Base-by-base conservation (phyloP, 2,113 vertebrate species). In the Carlito syrichta region DNA sequence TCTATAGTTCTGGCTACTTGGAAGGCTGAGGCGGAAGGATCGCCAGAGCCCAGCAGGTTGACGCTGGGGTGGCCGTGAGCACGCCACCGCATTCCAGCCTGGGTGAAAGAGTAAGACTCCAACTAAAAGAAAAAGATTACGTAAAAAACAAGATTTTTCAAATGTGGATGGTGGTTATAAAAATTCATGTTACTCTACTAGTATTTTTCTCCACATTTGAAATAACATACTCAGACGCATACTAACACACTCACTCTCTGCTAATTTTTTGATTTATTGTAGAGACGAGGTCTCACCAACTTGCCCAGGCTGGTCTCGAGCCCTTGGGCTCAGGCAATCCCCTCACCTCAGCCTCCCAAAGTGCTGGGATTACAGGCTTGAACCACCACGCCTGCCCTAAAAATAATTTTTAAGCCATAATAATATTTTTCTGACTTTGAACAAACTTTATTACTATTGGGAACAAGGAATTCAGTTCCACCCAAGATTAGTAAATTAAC, bases 401-500 rank as follows among this genome's bases (percentile, higher is more conserved):
- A 60, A 77, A 38, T 81, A 73, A 23, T 32, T 52, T 89, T 52
- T 40, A 76, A 94, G 71, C 52, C 30, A 68, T 50, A 4, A 63
- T 78, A 58, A 27, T 45, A 71, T 74, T 60, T n/a, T 84, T 81
- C 84, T 92, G 27, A 30, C 25, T 90, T 66, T 79, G 74, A 88
- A 82, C 20, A 88, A 86, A 20, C 8, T 85, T 96, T 63, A 43
- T 35, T 93, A 35, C 78, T 63, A 45, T 23, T 81, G 17, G 14
- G 94, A 97, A 77, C 27, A 73, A 88, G 40, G 27, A 62, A 4
- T 87, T 93, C 73, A 91, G 16, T 40, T 89, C 76, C 88, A 56
- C 16, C 43, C 54, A 91, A 84, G 56, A 91, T 58, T 48, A 82
- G 40, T 43, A 85, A 40, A 56, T 2, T 63, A 54, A 56, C 22